Conservation (phyloP, 1,140 invertebrate genomes). For the Drosophila bifasciata region DNA sequence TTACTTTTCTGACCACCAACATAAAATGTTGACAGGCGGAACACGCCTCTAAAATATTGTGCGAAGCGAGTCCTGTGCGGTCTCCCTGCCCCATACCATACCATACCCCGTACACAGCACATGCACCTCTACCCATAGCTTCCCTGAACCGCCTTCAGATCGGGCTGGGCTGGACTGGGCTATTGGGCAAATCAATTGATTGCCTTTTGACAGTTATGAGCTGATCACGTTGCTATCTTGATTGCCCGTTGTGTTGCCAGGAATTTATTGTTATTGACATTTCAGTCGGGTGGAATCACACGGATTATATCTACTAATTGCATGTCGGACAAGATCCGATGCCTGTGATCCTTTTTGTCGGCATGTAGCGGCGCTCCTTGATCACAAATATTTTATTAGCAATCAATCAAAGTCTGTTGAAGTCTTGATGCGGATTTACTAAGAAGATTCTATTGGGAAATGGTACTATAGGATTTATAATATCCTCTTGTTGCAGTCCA, state of each 20-base stretch:
- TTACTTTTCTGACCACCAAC: conserved; percentile 75
- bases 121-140: too few relatives aligned
- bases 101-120: not conserved
- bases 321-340: conserved; percentile 5
- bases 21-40: conserved; percentile 83
- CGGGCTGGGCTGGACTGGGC: conserved; percentile 10
- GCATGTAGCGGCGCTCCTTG: conserved; percentile 43
- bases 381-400: conserved; percentile 40
- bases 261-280: conserved; percentile 82
- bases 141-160: too few relatives aligned
- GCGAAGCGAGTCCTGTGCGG: conserved; percentile 69
- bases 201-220: conserved; percentile 76
- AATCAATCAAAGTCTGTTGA: conserved; percentile 30
- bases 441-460: not conserved
- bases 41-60: conserved; percentile 82
- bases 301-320: conserved; percentile 80
- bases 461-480: not conserved
- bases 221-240: conserved; percentile 61
- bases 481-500: too few relatives aligned
- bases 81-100: conserved; percentile 30
- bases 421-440: not conserved
- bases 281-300: conserved; percentile 75
- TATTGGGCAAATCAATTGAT: conserved; percentile 63
- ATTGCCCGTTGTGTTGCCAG: conserved; percentile 53
- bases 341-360: conserved; percentile 32